phyloP scores from a whole-genome alignment of 1,140 invertebrate genomes.

The Neodiprion fabricii region DNA sequence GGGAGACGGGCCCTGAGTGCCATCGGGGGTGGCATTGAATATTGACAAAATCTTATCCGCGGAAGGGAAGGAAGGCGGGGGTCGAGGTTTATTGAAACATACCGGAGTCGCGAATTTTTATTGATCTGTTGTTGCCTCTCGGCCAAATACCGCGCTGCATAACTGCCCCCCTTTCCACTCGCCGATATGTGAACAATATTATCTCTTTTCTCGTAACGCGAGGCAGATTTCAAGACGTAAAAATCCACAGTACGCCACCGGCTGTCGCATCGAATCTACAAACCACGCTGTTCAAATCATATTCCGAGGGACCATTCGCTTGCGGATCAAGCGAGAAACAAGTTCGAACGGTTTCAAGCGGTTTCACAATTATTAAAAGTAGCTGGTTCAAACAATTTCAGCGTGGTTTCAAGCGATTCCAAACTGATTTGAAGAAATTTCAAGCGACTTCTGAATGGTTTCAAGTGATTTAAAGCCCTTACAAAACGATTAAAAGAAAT shows the following conservation, averaged over 20 bases:
- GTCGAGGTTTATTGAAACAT: constrained; percentile 50
- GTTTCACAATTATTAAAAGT: too few species aligned
- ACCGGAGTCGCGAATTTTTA: constrained; percentile 49
- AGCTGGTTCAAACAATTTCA: too few species aligned
- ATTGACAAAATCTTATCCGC: too few species aligned
- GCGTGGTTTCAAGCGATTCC: too few species aligned
- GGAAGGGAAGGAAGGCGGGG: background rate
- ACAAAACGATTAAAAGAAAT: too few species aligned
- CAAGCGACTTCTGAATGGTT: too few species aligned
- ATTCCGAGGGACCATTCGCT: background rate
- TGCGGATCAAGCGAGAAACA: background rate
- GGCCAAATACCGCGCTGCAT: background rate
- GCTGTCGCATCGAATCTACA: constrained; percentile 40
- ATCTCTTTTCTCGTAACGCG: too few species aligned
- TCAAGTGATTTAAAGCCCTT: too few species aligned
- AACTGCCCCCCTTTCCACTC: too few species aligned
- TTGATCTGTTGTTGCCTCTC: constrained; percentile 48
- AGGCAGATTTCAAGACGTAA: constrained; percentile 21
- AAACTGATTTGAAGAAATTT: too few species aligned
- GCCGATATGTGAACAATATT: too few species aligned
- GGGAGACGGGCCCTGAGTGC: constrained; percentile 25
- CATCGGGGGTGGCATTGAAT: constrained; percentile 21
- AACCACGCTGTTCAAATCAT: background rate
- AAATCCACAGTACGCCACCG: constrained; percentile 42
- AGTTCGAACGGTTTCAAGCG: too few species aligned